Evolutionary conservation across 2,113 vertebrate species (phyloP), one percentile per base, ranked within the genome.

Genomic region (Pleuronectes platessa): DNA sequence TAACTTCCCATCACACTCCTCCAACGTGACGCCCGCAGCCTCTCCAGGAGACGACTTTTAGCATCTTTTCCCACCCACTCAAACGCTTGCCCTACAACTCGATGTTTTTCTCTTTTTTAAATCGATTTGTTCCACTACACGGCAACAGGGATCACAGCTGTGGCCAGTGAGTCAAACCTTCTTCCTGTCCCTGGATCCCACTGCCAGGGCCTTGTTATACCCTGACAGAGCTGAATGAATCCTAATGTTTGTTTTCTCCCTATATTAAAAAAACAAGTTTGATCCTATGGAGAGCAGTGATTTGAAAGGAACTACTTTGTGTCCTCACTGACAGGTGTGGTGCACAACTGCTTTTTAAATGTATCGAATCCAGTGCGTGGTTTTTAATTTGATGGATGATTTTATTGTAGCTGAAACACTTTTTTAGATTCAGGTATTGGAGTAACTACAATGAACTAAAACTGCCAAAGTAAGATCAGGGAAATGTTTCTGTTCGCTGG

Each of bases 111-210:
- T 11, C n/a, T 75, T 86, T 8, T 76, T 80, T 21, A 72, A 86
- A 86, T 86, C 68, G 73, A 75, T 81, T 80, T 66, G 76, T 76
- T 87, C 70, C 60, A 31, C 31, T 31, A 2, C 6, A 31, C 31
- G 31, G 0, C 31, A 31, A 31, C 31, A 31, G 5, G 31, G 31
- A 31, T 31, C 31, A 31, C 31, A 31, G 31, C 69, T 40, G 37
- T 35, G 55, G 20, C 64, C 72, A 7, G 26, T 9, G 7, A 76
- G 31, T 77, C 61, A 58, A 17, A 79, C 65, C 62, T 69, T 69
- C 70, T n/a, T 68, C 15, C 51, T 71, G 69, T 42, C 56, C 56
- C 27, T 21, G 21, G 71, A 78, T 63, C 64, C 58, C 45, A 26
- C 40, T 58, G 80, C 63, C 58, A 37, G 35, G 69, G 58, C 63